These are phyloP conservation scores for Xyrauchen texanus DNA, from an alignment of 2,113 vertebrate genomes.

Conservation along the genomic window DNA sequence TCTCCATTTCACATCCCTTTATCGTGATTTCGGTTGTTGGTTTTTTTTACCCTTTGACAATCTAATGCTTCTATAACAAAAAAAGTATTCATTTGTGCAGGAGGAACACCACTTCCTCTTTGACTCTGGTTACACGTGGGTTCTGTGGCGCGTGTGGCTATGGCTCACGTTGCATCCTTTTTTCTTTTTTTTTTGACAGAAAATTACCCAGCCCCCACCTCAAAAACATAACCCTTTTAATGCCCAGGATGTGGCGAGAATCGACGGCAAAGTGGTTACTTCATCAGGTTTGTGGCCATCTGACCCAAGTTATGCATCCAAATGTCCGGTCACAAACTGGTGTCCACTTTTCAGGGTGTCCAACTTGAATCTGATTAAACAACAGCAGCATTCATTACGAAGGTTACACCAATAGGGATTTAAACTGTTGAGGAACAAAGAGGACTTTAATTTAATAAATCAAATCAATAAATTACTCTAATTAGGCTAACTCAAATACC, in stretches of 20 bases:
- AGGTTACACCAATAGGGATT: neutral
- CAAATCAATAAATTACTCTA: neutral
- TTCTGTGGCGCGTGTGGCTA: conserved; percentile 17
- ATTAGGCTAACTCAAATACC: neutral
- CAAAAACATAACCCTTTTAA: neutral
- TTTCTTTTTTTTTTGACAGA: neutral
- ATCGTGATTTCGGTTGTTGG: conserved; percentile 24
- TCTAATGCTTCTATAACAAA: neutral
- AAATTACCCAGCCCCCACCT: too few relatives aligned
- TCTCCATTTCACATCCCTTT: conserved; percentile 29
- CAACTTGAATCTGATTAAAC: neutral
- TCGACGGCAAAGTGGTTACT: neutral
- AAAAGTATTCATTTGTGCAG: neutral
- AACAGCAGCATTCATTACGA: neutral
- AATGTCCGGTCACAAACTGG: neutral
- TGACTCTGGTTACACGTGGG: neutral
- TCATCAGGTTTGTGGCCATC: neutral
- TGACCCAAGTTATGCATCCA: neutral
- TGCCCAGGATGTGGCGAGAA: conserved; percentile 14
- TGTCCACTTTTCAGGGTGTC: neutral
- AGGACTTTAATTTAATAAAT: too few relatives aligned
- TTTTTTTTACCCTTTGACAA: conserved; percentile 18
- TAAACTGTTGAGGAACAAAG: neutral
- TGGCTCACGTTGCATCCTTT: neutral
- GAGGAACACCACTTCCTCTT: conserved; percentile 33